phyloP scores from a whole-genome alignment of 2,888 invertebrate species.

The Colletes collaris region DNA sequence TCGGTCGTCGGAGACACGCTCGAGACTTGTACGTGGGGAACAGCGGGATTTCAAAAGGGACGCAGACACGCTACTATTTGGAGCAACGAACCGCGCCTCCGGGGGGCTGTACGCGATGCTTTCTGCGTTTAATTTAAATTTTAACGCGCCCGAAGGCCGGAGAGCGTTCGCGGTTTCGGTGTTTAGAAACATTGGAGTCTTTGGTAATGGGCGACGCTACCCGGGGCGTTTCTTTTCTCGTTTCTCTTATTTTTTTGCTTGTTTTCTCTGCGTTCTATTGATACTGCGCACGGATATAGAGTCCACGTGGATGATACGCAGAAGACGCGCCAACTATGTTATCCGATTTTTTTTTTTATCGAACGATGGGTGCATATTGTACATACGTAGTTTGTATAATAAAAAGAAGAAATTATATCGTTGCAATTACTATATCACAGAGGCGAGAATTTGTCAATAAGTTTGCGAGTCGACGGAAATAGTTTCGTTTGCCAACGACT shows the following conservation, averaged over 20 bases:
- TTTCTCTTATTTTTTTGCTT: background rate
- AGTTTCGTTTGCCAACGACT: no score
- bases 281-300: conserved; percentile 41
- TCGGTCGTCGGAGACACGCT: conserved; percentile 29
- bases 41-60: conserved; percentile 48
- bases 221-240: no score
- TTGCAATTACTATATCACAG: no score
- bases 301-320: conserved; percentile 42
- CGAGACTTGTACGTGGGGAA: conserved; percentile 20
- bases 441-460: no score
- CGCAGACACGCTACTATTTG: conserved; percentile 44
- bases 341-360: background rate
- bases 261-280: background rate
- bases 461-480: no score
- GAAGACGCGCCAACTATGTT: background rate
- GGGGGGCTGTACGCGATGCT: background rate
- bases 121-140: conserved; percentile 28
- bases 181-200: conserved; percentile 5
- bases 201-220: conserved; percentile 15
- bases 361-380: no score
- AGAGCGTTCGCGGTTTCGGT: background rate
- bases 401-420: no score
- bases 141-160: conserved; percentile 6
- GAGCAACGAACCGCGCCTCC: conserved; percentile 48
- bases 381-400: no score